Percentiles rank a stretch among this genome's conserved stretches.
Evolutionary conservation across 2,888 invertebrate species (phyloP).

Genomic region (Drosophila paramelanica): DNA sequence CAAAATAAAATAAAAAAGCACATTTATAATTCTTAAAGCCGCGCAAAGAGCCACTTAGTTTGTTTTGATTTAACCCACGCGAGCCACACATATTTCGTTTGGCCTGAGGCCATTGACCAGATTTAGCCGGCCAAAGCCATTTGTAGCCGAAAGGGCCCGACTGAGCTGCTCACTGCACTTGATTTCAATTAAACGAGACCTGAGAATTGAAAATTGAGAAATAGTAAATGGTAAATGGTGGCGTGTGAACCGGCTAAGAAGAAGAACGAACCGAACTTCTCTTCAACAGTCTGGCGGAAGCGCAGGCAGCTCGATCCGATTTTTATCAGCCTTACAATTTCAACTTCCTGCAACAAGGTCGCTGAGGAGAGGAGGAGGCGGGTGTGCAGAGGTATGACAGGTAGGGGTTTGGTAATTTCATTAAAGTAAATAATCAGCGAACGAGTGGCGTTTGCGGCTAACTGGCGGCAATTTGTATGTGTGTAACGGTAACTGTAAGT

Average conservation of each 20-base stretch:
- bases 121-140: constrained; percentile 33
- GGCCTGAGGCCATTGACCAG: constrained; percentile 72
- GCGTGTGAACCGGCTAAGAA: constrained; percentile 43
- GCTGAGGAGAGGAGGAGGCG: constrained; percentile 9
- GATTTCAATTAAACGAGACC: constrained; percentile 73
- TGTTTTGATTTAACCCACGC: constrained; percentile 76
- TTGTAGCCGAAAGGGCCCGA: constrained; percentile 46
- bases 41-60: constrained; percentile 67
- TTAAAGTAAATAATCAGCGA: constrained; percentile 71
- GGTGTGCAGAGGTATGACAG: neutral
- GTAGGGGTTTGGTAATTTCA: constrained; percentile 60
- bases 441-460: constrained; percentile 56
- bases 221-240: constrained; percentile 17
- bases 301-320: constrained; percentile 58
- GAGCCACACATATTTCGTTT: constrained; percentile 24
- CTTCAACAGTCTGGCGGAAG: constrained; percentile 52
- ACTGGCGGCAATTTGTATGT: constrained; percentile 63
- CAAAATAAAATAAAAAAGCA: constrained; percentile 19
- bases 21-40: constrained; percentile 67
- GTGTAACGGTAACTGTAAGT: constrained; percentile 64
- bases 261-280: constrained; percentile 9
- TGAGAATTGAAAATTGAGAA: constrained; percentile 18
- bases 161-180: constrained; percentile 48
- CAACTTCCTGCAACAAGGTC: constrained; percentile 76
- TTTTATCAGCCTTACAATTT: constrained; percentile 69